Conservation (phyloP, 2,113 vertebrate genomes). For the Acanthochromis polyacanthus region DNA sequence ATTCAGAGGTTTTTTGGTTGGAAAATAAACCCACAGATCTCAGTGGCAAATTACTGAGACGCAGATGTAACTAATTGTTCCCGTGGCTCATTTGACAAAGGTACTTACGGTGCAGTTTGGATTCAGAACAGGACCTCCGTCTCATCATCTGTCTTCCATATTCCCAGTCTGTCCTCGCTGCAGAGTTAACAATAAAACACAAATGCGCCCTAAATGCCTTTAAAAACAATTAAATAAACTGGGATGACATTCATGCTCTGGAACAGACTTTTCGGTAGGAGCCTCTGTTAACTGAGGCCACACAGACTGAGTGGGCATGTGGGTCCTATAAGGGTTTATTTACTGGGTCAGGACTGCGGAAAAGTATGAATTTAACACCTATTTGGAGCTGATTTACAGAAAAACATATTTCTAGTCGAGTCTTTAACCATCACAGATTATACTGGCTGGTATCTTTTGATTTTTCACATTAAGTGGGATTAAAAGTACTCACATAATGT, state of each 20-base stretch:
- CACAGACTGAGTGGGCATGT: background rate
- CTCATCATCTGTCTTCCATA: slow-evolving; percentile 43
- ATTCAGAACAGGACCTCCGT: slow-evolving; percentile 34
- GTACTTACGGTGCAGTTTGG: slow-evolving; percentile 21
- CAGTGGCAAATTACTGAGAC: slow-evolving; percentile 17
- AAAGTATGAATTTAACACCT: slow-evolving; percentile 31
- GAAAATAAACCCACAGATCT: slow-evolving; percentile 37
- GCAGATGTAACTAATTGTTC: slow-evolving; percentile 31
- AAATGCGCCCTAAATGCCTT: slow-evolving; percentile 23
- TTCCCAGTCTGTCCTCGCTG: slow-evolving; percentile 26
- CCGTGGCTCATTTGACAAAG: slow-evolving; percentile 34
- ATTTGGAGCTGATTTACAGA: slow-evolving; percentile 12
- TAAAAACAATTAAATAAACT: slow-evolving; percentile 12
- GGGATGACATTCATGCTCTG: background rate
- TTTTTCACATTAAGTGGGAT: slow-evolving; percentile 35
- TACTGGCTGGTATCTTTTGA: background rate
- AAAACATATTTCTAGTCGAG: slow-evolving; percentile 28
- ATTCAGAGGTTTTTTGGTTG: slow-evolving; percentile 13
- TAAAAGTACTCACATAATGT: slow-evolving; percentile 30
- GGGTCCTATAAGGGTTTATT: slow-evolving; percentile 19
- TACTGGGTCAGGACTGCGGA: slow-evolving; percentile 4
- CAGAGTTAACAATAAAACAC: slow-evolving; percentile 22
- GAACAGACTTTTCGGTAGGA: slow-evolving; percentile 3
- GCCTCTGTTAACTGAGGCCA: slow-evolving; percentile 11
- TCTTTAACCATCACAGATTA: slow-evolving; percentile 6